A percentile compares a stretch with the other conserved stretches of the same genome.
These are phyloP conservation scores for Lamellibrachia columna DNA, from an alignment of 2,888 invertebrate species.

Conservation along the genomic window DNA sequence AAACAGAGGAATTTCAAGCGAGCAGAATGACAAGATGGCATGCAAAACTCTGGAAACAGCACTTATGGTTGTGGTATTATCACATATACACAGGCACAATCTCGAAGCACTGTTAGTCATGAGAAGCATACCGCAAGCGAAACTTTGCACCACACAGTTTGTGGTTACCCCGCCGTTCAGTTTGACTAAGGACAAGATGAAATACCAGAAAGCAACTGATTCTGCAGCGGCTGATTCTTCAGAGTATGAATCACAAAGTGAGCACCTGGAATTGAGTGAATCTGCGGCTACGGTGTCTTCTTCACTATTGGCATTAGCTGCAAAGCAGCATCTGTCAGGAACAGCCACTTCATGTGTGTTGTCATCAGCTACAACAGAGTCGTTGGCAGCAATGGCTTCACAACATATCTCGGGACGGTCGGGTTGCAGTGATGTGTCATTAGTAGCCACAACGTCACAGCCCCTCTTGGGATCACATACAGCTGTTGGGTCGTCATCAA, in stretches of 20 bases:
- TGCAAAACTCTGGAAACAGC: background rate
- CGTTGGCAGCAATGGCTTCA: background rate
- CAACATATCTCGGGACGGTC: background rate
- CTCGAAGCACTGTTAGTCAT: background rate
- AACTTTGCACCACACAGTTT: background rate
- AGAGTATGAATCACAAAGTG: background rate
- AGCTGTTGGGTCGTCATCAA: background rate
- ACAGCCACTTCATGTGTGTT: background rate
- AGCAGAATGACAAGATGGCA: background rate
- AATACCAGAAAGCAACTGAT: background rate
- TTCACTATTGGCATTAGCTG: background rate
- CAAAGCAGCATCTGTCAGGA: background rate
- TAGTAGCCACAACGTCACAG: background rate
- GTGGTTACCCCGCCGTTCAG: background rate
- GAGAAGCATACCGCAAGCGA: background rate
- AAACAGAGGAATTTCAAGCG: background rate
- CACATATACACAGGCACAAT: background rate
- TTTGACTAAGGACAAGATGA: no score
- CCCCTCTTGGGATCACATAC: background rate
- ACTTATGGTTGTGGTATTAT: background rate
- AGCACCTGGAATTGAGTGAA: background rate
- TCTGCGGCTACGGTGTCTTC: background rate
- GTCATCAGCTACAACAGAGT: background rate
- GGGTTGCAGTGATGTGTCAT: background rate
- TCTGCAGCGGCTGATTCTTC: background rate